Conservation (phyloP, 2,113 vertebrate genomes). For the Cyphomyrus plagiostoma region DNA sequence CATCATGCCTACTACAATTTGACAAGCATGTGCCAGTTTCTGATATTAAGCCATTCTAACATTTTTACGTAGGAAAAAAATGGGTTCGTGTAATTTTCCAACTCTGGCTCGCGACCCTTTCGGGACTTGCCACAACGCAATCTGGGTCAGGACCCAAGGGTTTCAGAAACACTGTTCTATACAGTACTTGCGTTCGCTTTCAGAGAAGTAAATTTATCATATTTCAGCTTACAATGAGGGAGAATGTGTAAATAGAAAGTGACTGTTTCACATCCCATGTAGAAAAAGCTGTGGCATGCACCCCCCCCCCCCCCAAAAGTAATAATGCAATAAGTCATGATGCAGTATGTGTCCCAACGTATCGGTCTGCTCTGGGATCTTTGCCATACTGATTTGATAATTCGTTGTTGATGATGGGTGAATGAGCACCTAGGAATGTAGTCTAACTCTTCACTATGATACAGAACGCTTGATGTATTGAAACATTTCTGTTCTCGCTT, state of each 20-base stretch:
- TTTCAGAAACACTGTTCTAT: neutral
- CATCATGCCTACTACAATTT: neutral
- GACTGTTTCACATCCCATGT: neutral
- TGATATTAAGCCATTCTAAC: neutral
- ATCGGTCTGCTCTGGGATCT: neutral
- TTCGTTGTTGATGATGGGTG: neutral
- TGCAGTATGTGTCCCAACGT: neutral
- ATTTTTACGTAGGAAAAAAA: neutral
- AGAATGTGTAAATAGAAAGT: neutral
- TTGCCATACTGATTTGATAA: neutral
- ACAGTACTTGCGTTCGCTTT: neutral
- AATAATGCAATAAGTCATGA: neutral
- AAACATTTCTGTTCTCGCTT: neutral
- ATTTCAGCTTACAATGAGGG: neutral
- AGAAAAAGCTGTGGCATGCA: neutral
- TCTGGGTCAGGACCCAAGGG: neutral
- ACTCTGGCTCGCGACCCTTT: neutral
- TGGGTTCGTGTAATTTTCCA: neutral
- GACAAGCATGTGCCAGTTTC: neutral
- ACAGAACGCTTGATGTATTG: neutral
- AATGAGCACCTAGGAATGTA: neutral
- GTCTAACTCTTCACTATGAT: neutral
- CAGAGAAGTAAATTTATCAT: neutral
- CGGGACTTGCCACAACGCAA: neutral
- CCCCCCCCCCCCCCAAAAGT: neutral